Conservation (phyloP, 2,113 vertebrate species). For the Syngnathus typhle region DNA sequence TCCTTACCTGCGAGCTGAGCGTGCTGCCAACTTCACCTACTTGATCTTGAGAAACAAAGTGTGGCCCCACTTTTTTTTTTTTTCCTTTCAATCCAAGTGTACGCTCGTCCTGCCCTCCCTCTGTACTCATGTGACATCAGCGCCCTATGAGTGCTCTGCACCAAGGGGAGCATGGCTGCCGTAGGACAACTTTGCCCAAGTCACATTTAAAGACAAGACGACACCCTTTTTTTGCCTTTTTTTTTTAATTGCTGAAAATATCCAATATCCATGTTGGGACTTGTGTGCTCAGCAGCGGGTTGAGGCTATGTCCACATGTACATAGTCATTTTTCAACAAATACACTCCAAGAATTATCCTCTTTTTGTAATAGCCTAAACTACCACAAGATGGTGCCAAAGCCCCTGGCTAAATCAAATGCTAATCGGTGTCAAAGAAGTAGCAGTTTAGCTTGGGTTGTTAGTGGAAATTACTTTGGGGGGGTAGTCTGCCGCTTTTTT, state of each 20-base stretch:
- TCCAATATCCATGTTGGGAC: neutral
- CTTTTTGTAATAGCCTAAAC: neutral
- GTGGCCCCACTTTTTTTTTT: neutral
- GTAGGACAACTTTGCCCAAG: conserved; percentile 48
- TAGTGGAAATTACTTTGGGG: too few species aligned
- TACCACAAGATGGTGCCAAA: neutral
- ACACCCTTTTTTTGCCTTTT: neutral
- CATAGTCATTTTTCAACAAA: neutral
- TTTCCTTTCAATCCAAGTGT: conserved; percentile 21
- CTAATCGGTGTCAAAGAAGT: neutral
- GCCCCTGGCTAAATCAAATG: neutral
- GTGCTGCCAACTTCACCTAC: conserved; percentile 33
- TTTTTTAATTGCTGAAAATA: conserved; percentile 1
- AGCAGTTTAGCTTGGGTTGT: neutral
- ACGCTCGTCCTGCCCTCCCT: conserved; percentile 40
- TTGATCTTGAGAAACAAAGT: conserved; percentile 40
- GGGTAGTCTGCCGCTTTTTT: too few species aligned
- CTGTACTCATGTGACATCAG: conserved; percentile 61
- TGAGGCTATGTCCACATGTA: neutral
- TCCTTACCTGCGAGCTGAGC: conserved; percentile 59
- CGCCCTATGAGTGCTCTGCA: conserved; percentile 47
- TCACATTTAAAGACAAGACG: neutral
- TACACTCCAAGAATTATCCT: neutral
- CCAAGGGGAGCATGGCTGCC: conserved; percentile 52
- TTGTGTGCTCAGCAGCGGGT: neutral